These are phyloP conservation scores for Venustoraphidia nigricollis DNA, from an alignment of 2,888 invertebrate species.

Conservation along the genomic window DNA sequence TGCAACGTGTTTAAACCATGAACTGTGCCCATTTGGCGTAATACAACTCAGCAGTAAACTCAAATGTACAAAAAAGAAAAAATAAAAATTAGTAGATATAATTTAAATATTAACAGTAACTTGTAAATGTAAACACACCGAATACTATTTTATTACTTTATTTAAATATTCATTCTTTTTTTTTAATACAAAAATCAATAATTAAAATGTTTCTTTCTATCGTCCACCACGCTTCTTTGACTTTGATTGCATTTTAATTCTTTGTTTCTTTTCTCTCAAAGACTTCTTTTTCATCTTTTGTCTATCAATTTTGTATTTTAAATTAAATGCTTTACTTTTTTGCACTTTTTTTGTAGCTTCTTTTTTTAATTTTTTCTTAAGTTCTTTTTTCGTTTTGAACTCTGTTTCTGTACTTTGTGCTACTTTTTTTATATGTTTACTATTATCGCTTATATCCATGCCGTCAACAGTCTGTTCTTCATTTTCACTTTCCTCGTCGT, in stretches of 20 bases:
- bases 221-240: conserved; percentile 28
- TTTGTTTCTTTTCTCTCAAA: conserved; percentile 27
- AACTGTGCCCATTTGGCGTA: conserved; percentile 59
- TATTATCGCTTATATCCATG: conserved; percentile 34
- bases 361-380: conserved; percentile 52
- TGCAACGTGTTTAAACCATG: conserved; percentile 60
- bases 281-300: conserved; percentile 54
- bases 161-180: background rate
- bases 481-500: conserved; percentile 17
- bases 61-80: background rate
- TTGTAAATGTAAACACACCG: too few species aligned
- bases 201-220: conserved; percentile 12
- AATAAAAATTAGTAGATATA: too few species aligned
- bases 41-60: background rate
- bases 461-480: conserved; percentile 22
- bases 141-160: background rate
- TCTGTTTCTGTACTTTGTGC: conserved; percentile 21
- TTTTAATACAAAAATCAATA: conserved; percentile 6
- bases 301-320: conserved; percentile 55
- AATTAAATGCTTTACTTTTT: conserved; percentile 62
- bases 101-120: background rate
- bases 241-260: conserved; percentile 22
- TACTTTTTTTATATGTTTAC: conserved; percentile 21
- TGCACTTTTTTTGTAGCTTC: conserved; percentile 57
- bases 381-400: conserved; percentile 42